Evolutionary conservation across 2,113 vertebrate genomes (phyloP).

Genomic region (Geococcyx californianus): DNA sequence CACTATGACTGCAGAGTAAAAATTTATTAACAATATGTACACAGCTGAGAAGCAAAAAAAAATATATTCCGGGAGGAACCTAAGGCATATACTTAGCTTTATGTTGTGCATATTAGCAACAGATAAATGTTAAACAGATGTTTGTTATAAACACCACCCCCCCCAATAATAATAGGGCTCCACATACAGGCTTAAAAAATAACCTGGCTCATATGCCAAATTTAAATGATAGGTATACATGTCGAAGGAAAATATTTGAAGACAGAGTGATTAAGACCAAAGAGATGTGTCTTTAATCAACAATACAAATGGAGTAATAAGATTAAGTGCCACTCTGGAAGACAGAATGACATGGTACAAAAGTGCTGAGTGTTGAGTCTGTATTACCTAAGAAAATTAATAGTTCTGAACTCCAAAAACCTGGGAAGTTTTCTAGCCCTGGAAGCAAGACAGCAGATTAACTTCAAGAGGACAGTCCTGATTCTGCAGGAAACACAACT

Average conservation of each 20-base stretch:
- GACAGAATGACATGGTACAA: background rate
- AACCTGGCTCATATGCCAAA: background rate
- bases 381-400: background rate
- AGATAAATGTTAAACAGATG: constrained; percentile 34
- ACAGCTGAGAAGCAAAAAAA: background rate
- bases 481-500: background rate
- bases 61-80: background rate
- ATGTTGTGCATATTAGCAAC: background rate
- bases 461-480: background rate
- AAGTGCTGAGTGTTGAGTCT: background rate
- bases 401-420: background rate
- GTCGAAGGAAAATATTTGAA: background rate
- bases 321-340: background rate
- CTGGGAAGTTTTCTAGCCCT: background rate
- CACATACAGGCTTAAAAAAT: background rate
- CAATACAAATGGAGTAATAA: background rate
- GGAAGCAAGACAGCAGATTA: background rate
- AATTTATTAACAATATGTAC: background rate
- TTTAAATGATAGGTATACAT: background rate
- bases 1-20: background rate
- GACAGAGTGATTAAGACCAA: background rate
- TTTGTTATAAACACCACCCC: background rate
- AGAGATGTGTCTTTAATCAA: background rate
- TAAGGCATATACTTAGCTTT: background rate
- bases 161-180: background rate